Base-by-base conservation (phyloP, 2,888 invertebrate species). In the Ctena decussata region DNA sequence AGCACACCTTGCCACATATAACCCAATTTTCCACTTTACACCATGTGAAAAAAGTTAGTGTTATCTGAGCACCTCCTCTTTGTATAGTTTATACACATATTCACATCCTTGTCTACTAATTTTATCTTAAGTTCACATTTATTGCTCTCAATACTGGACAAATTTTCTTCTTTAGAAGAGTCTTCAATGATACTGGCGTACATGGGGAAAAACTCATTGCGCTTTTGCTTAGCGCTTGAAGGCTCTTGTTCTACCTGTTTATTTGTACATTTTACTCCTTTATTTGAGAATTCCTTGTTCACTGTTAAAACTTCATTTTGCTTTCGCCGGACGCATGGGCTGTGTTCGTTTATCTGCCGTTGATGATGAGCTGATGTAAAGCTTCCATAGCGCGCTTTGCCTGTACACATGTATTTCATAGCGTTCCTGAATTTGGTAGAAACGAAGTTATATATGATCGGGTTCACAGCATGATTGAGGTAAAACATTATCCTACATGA, bases 371-470 rank as follows among this genome's bases (percentile, higher is more conserved):
- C 15, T 0, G 83, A 86, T n/a, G 80, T 35, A 0, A 78, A 24
- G 35, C 79, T 78, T 3, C 83, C 83, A 3, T 57, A 27, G 3
- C 71, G 49, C 8, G 46, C 32, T 1, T 65, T 60, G 24, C 81
- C 44, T 35, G 76, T 76, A 15, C 80, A 15, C 32, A 78, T 46
- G 30, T 44, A 71, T 57, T 69, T 37, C 18, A 89, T 80, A 8
- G 89, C 94, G 21, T 85, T 97, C 6, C 90, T 30, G 57, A 90
- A 90, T 60, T 90, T 89, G 3, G 85, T 30, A n/a, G n/a, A n/a
- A n/a, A n/a, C n/a, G n/a, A n/a, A n/a, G n/a, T n/a, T n/a, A n/a
- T n/a, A n/a, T n/a, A 90, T 75, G 24, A 90, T 85, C 0, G 90
- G 90, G 65, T 90, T 90, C 1, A 83, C 69, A 11, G 84, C 83